phyloP scores from a whole-genome alignment of 2,888 invertebrate species.

The Philaethria dido region DNA sequence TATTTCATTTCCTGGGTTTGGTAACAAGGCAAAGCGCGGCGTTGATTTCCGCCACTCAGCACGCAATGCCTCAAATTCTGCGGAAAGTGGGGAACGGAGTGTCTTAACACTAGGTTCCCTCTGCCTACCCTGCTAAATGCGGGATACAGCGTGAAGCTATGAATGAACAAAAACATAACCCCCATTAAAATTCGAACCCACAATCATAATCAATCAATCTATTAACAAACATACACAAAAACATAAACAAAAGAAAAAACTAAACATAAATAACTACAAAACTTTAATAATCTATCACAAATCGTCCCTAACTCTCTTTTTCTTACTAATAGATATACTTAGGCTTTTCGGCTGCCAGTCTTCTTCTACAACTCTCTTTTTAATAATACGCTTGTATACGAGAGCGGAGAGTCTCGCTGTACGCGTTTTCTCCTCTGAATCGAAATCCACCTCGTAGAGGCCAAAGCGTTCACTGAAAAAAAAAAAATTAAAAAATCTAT shows the following conservation, averaged over 20 bases:
- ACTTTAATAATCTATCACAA: slow-evolving; percentile 44
- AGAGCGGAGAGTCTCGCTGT: slow-evolving; percentile 85
- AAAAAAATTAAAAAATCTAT: slow-evolving; percentile 14
- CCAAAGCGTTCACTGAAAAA: slow-evolving; percentile 85
- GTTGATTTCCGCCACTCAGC: too few relatives aligned
- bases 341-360: slow-evolving; percentile 57
- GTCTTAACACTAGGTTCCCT: too few relatives aligned
- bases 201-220: too few relatives aligned
- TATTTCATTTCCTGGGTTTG: too few relatives aligned
- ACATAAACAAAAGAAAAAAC: slow-evolving; percentile 11
- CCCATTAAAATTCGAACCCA: too few relatives aligned
- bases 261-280: slow-evolving; percentile 18
- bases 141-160: too few relatives aligned
- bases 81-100: too few relatives aligned
- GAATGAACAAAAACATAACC: too few relatives aligned
- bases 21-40: too few relatives aligned
- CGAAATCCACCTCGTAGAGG: slow-evolving; percentile 87
- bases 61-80: too few relatives aligned
- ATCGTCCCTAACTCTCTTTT: slow-evolving; percentile 48
- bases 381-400: slow-evolving; percentile 75
- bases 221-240: not conserved
- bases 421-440: slow-evolving; percentile 82
- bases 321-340: slow-evolving; percentile 57
- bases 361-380: slow-evolving; percentile 57
- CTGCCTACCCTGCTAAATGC: too few relatives aligned